phyloP scores from a whole-genome alignment of 2,888 invertebrate genomes.

The Agrotis clavis region DNA sequence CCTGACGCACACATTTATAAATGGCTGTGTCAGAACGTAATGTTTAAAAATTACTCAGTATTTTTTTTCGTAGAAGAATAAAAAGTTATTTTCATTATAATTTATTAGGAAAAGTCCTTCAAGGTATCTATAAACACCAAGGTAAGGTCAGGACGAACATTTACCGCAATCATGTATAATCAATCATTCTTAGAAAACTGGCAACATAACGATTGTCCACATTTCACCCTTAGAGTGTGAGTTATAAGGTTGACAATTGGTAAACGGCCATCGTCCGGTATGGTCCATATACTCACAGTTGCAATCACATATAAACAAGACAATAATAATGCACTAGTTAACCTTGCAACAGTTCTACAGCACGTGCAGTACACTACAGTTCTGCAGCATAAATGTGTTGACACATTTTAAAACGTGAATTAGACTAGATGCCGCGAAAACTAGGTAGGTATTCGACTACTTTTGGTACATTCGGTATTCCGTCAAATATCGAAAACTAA shows the following conservation, averaged over 20 bases:
- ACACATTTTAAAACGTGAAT: too few relatives aligned
- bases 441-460: too few relatives aligned
- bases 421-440: too few relatives aligned
- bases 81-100: background rate
- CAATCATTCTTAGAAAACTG: background rate
- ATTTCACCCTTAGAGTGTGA: background rate
- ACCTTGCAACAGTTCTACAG: background rate
- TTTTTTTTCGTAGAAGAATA: background rate
- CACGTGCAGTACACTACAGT: too few relatives aligned
- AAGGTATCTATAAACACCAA: background rate
- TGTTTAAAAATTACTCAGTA: too few relatives aligned
- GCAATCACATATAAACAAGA: background rate
- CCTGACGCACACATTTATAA: too few relatives aligned
- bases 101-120: background rate
- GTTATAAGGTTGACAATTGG: background rate
- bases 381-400: too few relatives aligned
- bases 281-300: background rate
- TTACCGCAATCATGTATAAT: background rate
- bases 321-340: constrained; percentile 2
- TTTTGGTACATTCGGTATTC: too few relatives aligned
- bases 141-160: background rate
- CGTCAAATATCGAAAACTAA: too few relatives aligned
- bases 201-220: too few relatives aligned
- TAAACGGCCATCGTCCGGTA: background rate
- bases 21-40: too few relatives aligned